Evolutionary conservation across 2,113 vertebrate species (phyloP).

Genomic region (Pelecanus crispus): DNA sequence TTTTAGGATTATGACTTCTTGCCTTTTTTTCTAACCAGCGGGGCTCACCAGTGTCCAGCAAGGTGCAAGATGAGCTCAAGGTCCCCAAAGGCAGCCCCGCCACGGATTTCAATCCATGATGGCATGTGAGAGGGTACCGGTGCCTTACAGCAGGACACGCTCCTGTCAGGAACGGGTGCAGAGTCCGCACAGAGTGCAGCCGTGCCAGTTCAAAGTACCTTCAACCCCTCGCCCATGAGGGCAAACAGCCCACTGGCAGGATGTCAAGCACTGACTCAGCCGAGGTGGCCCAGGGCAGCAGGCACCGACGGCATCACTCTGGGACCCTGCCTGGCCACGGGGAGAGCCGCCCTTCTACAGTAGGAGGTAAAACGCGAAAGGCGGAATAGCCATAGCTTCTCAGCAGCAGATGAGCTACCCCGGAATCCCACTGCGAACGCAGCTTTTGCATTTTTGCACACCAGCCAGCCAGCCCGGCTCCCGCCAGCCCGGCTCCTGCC

Average conservation of each 20-base stretch:
- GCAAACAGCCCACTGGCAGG: not conserved
- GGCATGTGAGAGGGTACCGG: not conserved
- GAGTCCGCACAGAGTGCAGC: not conserved
- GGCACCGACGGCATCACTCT: not conserved
- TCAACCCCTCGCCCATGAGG: rapidly evolving
- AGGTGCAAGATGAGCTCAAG: not conserved
- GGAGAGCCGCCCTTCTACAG: not conserved
- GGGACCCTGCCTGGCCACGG: not conserved
- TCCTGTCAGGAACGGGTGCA: not conserved
- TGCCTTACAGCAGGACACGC: not conserved
- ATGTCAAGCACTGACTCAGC: not conserved
- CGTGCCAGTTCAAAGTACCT: not conserved
- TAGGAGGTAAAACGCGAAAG: not conserved
- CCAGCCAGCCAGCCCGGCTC: rapidly evolving
- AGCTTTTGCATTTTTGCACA: not conserved
- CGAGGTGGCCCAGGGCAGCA: not conserved
- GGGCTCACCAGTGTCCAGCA: not conserved
- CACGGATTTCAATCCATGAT: not conserved
- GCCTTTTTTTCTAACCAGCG: not conserved
- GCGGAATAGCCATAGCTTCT: not conserved
- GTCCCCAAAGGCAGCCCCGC: not conserved
- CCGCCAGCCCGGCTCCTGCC: not conserved
- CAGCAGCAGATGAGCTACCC: not conserved
- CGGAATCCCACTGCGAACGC: rapidly evolving
- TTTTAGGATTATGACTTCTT: not conserved